Evolutionary conservation across 2,888 invertebrate genomes (phyloP).

Genomic region (Coenonympha arcania): DNA sequence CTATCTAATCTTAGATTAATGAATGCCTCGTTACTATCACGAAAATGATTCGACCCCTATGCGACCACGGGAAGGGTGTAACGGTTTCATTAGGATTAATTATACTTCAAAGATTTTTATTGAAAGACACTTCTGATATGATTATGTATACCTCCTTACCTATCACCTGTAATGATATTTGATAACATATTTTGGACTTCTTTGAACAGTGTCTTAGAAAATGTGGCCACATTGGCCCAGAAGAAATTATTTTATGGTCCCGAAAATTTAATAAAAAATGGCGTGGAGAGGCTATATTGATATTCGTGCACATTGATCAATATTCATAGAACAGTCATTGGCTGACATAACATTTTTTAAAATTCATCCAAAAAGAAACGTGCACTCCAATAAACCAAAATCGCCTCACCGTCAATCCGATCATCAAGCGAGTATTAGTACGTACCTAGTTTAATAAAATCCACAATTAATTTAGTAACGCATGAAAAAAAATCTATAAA

Average conservation of each 20-base stretch:
- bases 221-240: no score
- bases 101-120: neutral
- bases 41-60: slow-evolving; percentile 34
- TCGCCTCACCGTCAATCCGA: slow-evolving; percentile 10
- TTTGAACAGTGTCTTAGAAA: neutral
- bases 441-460: slow-evolving; percentile 24
- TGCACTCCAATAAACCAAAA: slow-evolving; percentile 5
- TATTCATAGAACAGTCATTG: neutral
- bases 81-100: slow-evolving; percentile 13
- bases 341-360: neutral
- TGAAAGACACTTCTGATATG: neutral
- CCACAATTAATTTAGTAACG: slow-evolving; percentile 25
- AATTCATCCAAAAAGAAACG: neutral
- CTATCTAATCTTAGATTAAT: slow-evolving; percentile 69
- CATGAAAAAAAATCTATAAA: slow-evolving; percentile 25
- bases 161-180: neutral
- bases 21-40: slow-evolving; percentile 57
- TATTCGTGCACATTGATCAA: no score
- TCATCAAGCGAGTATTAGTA: slow-evolving; percentile 21
- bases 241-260: no score
- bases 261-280: no score
- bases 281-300: no score
- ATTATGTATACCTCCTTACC: neutral
- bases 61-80: slow-evolving; percentile 17
- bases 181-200: neutral